Evolutionary conservation across 2,113 vertebrate genomes (phyloP).

Genomic region (Motacilla tschutschensis): DNA sequence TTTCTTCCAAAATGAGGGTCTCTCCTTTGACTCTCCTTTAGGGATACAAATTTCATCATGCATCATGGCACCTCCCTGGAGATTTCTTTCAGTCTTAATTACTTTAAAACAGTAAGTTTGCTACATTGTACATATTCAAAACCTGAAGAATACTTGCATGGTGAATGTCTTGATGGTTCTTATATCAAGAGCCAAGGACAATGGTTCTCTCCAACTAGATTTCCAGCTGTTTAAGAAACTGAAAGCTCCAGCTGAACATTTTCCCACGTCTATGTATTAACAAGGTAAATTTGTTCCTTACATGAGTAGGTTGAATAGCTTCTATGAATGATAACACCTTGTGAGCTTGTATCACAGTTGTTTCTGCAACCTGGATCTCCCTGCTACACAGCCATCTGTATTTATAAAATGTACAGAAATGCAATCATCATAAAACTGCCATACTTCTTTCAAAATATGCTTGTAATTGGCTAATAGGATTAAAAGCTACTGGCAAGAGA

Average conservation of each 20-base stretch:
- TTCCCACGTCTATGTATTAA: not conserved
- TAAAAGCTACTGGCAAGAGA: not conserved
- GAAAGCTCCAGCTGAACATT: not conserved
- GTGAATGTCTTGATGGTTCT: not conserved
- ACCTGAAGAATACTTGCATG: not conserved
- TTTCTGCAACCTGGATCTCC: not conserved
- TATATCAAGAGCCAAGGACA: not conserved
- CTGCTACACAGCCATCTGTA: not conserved
- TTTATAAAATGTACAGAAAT: not conserved
- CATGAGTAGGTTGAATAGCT: not conserved
- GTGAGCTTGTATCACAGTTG: not conserved
- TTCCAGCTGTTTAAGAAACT: not conserved
- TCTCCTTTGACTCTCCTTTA: too few species aligned
- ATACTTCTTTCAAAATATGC: not conserved
- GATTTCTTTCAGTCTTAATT: not conserved
- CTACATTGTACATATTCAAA: not conserved
- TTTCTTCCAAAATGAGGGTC: too few species aligned
- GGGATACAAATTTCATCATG: rapidly evolving
- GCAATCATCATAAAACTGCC: not conserved
- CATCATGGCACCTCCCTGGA: rapidly evolving
- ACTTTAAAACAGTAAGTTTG: not conserved
- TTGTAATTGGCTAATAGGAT: not conserved
- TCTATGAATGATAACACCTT: not conserved
- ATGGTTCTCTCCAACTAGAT: not conserved
- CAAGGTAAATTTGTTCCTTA: not conserved